Percentiles rank a stretch among this genome's conserved stretches.
These are phyloP conservation scores for Meloidogyne floridensis DNA, from an alignment of 1,140 invertebrate species.

Conservation along the genomic window DNA sequence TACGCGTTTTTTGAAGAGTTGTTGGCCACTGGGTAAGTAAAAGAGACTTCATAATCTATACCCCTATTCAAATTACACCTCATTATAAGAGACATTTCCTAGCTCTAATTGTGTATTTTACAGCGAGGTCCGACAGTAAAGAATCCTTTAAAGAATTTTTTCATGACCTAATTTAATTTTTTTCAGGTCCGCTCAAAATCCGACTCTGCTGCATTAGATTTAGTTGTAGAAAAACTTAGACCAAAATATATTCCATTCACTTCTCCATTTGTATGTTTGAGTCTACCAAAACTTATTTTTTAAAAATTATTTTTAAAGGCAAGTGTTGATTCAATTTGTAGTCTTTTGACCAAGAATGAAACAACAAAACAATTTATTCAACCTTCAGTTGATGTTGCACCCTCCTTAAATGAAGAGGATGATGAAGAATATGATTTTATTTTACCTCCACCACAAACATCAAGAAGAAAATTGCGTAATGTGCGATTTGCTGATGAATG, in stretches of 20 bases:
- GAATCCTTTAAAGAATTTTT: background rate
- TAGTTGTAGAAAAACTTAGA: background rate
- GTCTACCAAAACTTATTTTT: background rate
- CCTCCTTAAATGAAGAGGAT: background rate
- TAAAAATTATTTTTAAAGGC: slow-evolving; percentile 11
- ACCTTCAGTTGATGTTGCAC: background rate
- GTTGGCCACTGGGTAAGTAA: too few relatives aligned
- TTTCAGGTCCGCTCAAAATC: slow-evolving; percentile 56
- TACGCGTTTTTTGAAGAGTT: too few relatives aligned
- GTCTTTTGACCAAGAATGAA: background rate
- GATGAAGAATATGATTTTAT: slow-evolving; percentile 20
- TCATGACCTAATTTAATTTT: background rate
- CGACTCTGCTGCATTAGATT: slow-evolving; percentile 46
- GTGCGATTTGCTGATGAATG: slow-evolving; percentile 91
- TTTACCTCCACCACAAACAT: background rate
- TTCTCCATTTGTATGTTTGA: background rate
- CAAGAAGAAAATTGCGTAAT: slow-evolving; percentile 73
- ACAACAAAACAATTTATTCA: background rate
- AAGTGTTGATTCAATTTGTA: background rate
- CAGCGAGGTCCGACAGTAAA: too few relatives aligned
- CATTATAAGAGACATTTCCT: too few relatives aligned
- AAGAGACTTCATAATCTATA: too few relatives aligned
- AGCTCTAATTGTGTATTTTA: too few relatives aligned
- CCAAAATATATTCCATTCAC: background rate
- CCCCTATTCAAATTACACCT: too few relatives aligned